Base-by-base conservation (phyloP, 1,140 invertebrate species). In the Calycopis cecrops region DNA sequence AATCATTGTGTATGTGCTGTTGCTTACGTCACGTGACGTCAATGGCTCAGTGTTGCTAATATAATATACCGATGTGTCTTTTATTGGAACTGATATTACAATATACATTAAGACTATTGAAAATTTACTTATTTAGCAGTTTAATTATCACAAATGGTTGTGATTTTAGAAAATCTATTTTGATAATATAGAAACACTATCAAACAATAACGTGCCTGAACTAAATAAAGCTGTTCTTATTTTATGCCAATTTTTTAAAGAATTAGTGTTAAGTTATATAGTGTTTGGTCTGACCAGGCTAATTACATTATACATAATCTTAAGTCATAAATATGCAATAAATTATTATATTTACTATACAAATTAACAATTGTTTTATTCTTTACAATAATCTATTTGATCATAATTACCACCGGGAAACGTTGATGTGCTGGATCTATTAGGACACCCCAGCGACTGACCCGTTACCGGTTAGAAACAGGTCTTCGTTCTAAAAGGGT, bases 161-260 rank as follows among this genome's bases (percentile, higher is more conserved):
- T 63, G 60, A 63, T 59, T 57, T 48, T 50, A 50, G 59, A 66
- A 59, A 28, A 49, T 63, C 55, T 62, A 62, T 58, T 57, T 62
- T 68, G 60, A 44, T 68, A 68, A 63, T 63, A 59, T 62, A 61
- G 62, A 67, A 66, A 69, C 62, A 70, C 65, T 68, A 65, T 71
- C 35, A 59, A 68, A 71, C 62, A 60, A 70, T 66, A 71, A 69
- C 63, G 76, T 79, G 73, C 76, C 76, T 76, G 65, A 72, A 72
- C 35, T 67, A 60, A 72, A 70, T 67, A 73, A 52, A 64, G 63
- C 74, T 73, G 71, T 74, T 69, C 65, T 76, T 76, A 75, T 70
- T 66, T 76, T 71, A 76, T 74, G 69, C 69, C 69, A 76, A 76
- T 78, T 71, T 71, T 69, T 68, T 61, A 63, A 65, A 57, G 49